These are phyloP conservation scores for Paratilapia polleni DNA, from an alignment of 2,113 vertebrate species.

Conservation along the genomic window DNA sequence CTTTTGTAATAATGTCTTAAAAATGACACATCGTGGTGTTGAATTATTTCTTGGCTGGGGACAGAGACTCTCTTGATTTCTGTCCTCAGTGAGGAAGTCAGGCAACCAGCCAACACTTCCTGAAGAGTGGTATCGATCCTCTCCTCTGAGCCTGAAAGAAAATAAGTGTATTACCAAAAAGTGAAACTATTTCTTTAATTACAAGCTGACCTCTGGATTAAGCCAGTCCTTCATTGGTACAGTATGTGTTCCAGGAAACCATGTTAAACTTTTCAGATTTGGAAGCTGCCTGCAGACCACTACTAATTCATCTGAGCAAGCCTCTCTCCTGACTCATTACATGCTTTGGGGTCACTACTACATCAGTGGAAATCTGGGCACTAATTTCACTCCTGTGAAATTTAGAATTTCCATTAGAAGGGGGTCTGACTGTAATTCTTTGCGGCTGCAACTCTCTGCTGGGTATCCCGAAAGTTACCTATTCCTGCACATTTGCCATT, in stretches of 20 bases:
- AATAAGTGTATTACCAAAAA: not conserved
- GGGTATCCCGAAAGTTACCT: slow-evolving; percentile 38
- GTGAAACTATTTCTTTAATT: not conserved
- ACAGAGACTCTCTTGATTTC: not conserved
- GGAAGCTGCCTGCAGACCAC: not conserved
- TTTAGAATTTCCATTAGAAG: slow-evolving; percentile 44
- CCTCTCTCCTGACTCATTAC: slow-evolving; percentile 41
- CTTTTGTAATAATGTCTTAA: no score
- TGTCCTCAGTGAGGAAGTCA: not conserved
- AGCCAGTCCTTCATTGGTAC: not conserved
- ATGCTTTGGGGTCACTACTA: slow-evolving; percentile 14
- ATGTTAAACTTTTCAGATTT: not conserved
- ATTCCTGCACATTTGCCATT: slow-evolving; percentile 26
- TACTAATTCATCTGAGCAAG: slow-evolving; percentile 9
- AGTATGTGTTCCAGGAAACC: slow-evolving; percentile 24
- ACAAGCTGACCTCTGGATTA: not conserved
- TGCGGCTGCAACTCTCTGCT: slow-evolving; percentile 57
- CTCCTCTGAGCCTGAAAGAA: not conserved
- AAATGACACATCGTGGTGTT: not conserved
- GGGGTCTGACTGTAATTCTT: slow-evolving; percentile 42
- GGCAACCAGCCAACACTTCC: not conserved
- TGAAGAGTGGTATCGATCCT: not conserved
- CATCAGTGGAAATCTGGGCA: slow-evolving; percentile 51
- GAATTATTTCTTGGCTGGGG: not conserved
- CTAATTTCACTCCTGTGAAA: slow-evolving; percentile 44